Conservation (phyloP, 2,797 vertebrate species). For the Sphaeramia orbicularis region DNA sequence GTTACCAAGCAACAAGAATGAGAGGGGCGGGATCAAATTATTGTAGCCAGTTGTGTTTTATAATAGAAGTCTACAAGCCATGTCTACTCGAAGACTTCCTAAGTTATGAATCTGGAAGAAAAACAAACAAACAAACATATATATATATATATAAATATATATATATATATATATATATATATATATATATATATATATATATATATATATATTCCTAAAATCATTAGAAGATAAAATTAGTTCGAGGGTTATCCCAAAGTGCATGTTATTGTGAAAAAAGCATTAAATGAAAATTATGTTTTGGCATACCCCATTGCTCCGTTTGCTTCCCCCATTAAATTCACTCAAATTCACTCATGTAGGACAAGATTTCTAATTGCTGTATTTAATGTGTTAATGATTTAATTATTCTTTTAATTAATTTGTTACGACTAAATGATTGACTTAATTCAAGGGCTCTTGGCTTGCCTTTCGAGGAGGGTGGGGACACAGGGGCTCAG, state of each 20-base stretch:
- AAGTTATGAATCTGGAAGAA: constrained; percentile 17
- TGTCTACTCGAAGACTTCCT: constrained; percentile 7
- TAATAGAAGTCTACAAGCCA: constrained; percentile 20
- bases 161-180: constrained; percentile 36
- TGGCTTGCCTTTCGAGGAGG: constrained; percentile 75
- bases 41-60: constrained; percentile 34
- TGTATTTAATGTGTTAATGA: constrained; percentile 88
- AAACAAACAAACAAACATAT: too few relatives aligned
- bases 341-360: constrained; percentile 86
- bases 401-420: constrained; percentile 90
- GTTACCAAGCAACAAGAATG: constrained; percentile 75
- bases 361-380: constrained; percentile 88
- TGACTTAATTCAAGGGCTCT: constrained; percentile 86
- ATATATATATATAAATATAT: constrained; percentile 26
- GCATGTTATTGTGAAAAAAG: constrained; percentile 69
- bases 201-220: constrained; percentile 34
- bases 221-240: constrained; percentile 43
- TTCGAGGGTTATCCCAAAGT: constrained; percentile 67
- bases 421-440: constrained; percentile 89
- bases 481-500: constrained; percentile 39
- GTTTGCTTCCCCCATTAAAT: constrained; percentile 83
- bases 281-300: constrained; percentile 79
- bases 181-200: constrained; percentile 29
- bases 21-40: constrained; percentile 45
- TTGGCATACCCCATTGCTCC: constrained; percentile 79